phyloP scores from a whole-genome alignment of 2,797 vertebrate species.

The Lithobates sylvaticus region DNA sequence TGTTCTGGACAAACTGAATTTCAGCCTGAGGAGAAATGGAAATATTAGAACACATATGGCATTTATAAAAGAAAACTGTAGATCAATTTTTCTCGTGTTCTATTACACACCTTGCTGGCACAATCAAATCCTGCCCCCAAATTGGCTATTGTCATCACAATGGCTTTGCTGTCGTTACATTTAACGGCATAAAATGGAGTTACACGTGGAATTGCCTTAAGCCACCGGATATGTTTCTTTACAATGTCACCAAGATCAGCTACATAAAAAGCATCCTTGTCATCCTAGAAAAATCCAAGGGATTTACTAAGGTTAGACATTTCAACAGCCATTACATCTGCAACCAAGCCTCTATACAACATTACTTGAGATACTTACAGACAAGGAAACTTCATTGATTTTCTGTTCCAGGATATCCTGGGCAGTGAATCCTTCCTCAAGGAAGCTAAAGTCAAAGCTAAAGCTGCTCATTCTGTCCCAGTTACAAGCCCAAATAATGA shows the following conservation, averaged over 20 bases:
- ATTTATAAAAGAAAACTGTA: no score
- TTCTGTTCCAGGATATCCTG: conserved; percentile 94
- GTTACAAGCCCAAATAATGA: conserved; percentile 62
- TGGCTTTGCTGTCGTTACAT: conserved; percentile 90
- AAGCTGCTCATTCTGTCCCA: conserved; percentile 78
- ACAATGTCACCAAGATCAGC: conserved; percentile 94
- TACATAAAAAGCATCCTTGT: conserved; percentile 95
- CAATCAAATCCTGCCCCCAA: conserved; percentile 95
- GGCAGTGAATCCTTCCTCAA: conserved; percentile 95
- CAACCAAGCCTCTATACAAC: not conserved
- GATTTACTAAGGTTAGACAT: not conserved
- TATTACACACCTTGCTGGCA: conserved; percentile 90
- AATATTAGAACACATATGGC: not conserved
- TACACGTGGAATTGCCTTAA: conserved; percentile 86
- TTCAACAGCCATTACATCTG: not conserved
- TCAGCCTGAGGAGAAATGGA: conserved; percentile 81
- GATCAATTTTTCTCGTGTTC: no score
- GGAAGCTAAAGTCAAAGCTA: conserved; percentile 84
- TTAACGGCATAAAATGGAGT: conserved; percentile 97
- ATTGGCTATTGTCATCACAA: conserved; percentile 88
- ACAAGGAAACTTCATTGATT: conserved; percentile 91
- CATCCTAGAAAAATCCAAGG: conserved; percentile 80
- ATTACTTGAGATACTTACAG: conserved; percentile 77
- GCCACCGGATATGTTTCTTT: conserved; percentile 94
- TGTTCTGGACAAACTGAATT: conserved; percentile 92